phyloP scores from a whole-genome alignment of 2,888 invertebrate genomes.

The Amphimallon solstitiale region DNA sequence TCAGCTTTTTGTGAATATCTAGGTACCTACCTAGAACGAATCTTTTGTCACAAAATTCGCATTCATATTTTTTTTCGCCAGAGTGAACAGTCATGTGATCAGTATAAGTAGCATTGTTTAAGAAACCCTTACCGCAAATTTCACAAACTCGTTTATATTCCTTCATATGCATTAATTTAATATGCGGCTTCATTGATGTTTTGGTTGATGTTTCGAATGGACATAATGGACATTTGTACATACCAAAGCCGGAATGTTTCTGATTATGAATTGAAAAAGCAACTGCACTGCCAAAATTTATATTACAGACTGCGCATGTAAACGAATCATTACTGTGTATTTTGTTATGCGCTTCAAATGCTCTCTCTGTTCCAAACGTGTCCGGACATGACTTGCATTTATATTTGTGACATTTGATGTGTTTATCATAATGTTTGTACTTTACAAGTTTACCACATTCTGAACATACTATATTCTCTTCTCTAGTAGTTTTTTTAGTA shows the following conservation, averaged over 20 bases:
- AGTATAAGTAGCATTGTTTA: constrained; percentile 47
- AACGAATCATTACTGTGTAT: constrained; percentile 58
- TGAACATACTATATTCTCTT: constrained; percentile 38
- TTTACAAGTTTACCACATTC: constrained; percentile 43
- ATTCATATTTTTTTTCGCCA: constrained; percentile 54
- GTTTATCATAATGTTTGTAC: constrained; percentile 38
- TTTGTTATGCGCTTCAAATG: constrained; percentile 58
- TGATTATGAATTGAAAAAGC: constrained; percentile 59
- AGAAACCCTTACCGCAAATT: constrained; percentile 54
- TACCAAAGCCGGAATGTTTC: constrained; percentile 56
- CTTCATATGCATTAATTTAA: constrained; percentile 46
- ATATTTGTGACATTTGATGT: constrained; percentile 29
- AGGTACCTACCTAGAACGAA: constrained; percentile 53
- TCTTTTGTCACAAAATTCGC: constrained; percentile 56
- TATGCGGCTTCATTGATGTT: constrained; percentile 43
- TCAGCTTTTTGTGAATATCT: constrained; percentile 52
- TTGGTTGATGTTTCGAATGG: constrained; percentile 51
- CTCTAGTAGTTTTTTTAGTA: neutral
- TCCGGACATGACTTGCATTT: constrained; percentile 60
- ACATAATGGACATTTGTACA: constrained; percentile 59
- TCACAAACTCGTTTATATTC: constrained; percentile 51
- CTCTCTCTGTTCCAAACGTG: constrained; percentile 54
- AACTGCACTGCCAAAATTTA: constrained; percentile 57
- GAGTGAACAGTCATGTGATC: constrained; percentile 56
- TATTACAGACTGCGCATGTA: constrained; percentile 58